Conservation (phyloP, 2,113 vertebrate species). For the Corydoras sp. region DNA sequence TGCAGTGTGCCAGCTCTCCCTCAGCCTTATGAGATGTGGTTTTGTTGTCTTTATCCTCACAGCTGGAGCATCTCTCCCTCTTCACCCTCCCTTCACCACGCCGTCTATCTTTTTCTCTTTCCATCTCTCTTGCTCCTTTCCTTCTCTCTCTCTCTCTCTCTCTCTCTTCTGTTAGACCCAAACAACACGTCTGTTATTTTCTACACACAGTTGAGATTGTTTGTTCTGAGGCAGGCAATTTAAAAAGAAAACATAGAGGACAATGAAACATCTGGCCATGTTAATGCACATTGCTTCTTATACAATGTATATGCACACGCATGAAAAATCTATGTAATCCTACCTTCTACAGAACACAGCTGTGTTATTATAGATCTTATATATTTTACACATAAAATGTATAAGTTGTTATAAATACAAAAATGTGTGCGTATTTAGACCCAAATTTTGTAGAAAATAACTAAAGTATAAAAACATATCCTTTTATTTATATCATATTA, state of each 20-base stretch:
- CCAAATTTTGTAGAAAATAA: too few species aligned
- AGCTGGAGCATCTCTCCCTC: conserved; percentile 73
- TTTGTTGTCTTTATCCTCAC: conserved; percentile 72
- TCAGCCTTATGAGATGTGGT: conserved; percentile 67
- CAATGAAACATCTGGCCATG: conserved; percentile 73
- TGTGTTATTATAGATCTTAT: neutral
- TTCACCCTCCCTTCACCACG: conserved; percentile 25
- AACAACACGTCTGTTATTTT: conserved; percentile 70
- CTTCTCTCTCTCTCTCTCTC: conserved; percentile 18
- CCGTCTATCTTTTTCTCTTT: conserved; percentile 17
- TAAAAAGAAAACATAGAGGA: conserved; percentile 60
- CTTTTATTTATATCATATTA: too few species aligned
- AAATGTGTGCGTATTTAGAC: too few species aligned
- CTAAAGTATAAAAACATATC: too few species aligned
- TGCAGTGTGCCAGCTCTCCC: conserved; percentile 55
- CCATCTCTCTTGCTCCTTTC: conserved; percentile 49
- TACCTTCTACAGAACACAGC: neutral
- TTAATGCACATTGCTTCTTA: conserved; percentile 65
- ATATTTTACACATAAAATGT: neutral
- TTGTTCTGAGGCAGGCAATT: conserved; percentile 54
- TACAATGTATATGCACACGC: conserved; percentile 15
- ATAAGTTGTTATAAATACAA: neutral
- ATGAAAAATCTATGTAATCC: conserved; percentile 9
- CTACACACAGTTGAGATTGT: conserved; percentile 69
- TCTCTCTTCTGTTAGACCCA: conserved; percentile 63